A percentile compares a stretch with the other conserved stretches of the same genome.
phyloP scores from a whole-genome alignment of 2,888 invertebrate species.

The Diarsia dahlii region DNA sequence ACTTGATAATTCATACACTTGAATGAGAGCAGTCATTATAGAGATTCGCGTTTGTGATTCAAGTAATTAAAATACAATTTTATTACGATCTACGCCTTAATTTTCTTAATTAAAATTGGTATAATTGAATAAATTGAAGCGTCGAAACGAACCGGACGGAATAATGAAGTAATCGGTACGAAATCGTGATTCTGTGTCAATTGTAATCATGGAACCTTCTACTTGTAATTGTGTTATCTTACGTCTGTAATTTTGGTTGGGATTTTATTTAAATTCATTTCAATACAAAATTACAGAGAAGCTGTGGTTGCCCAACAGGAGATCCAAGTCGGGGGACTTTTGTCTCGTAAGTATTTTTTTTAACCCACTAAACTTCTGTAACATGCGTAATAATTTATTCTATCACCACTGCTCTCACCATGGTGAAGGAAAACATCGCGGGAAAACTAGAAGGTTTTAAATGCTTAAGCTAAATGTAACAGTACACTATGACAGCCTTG shows the following conservation, averaged over 20 bases:
- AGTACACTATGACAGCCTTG: no score
- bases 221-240: slow-evolving; percentile 45
- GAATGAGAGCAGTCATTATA: slow-evolving; percentile 60
- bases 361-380: no score
- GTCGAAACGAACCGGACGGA: slow-evolving; percentile 64
- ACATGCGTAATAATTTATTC: not conserved
- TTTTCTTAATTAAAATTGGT: slow-evolving; percentile 74
- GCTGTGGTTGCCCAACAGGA: accelerated
- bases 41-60: slow-evolving; percentile 56
- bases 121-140: slow-evolving; percentile 70
- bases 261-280: slow-evolving; percentile 28
- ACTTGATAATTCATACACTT: slow-evolving; percentile 61
- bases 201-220: slow-evolving; percentile 56
- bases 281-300: not conserved
- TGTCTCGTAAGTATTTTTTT: no score
- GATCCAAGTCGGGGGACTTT: not conserved
- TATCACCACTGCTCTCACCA: not conserved
- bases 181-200: slow-evolving; percentile 59
- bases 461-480: no score
- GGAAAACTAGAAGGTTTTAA: not conserved
- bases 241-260: slow-evolving; percentile 40
- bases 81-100: slow-evolving; percentile 71
- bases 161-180: slow-evolving; percentile 64
- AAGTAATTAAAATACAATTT: slow-evolving; percentile 69
- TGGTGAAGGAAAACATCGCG: not conserved